phyloP scores from a whole-genome alignment of 2,797 vertebrate species.

The Muscicapa striata region DNA sequence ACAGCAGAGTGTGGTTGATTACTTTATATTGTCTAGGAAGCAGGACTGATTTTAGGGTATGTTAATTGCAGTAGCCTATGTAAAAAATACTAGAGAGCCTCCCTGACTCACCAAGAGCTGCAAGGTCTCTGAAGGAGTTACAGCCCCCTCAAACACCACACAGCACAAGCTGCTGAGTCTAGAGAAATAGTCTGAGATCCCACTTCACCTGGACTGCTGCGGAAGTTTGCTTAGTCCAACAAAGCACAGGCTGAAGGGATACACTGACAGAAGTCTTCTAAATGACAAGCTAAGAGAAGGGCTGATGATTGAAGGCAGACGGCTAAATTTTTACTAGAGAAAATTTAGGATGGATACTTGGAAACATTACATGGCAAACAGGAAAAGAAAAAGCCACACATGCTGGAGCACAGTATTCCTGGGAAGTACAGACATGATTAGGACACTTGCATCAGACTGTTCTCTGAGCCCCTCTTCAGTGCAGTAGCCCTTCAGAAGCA shows the following conservation, averaged over 20 bases:
- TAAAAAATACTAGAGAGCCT: not conserved
- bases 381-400: not conserved
- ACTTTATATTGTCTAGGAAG: not conserved
- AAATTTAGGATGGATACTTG: not conserved
- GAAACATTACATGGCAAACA: not conserved
- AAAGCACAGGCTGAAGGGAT: not conserved
- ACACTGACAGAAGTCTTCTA: not conserved
- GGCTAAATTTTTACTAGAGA: not conserved
- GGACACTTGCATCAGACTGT: not conserved
- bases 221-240: not conserved
- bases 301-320: not conserved
- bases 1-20: not conserved
- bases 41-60: not conserved
- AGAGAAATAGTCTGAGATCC: not conserved
- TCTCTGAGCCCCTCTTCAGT: not conserved
- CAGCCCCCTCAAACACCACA: not conserved
- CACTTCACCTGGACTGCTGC: not conserved
- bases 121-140: not conserved
- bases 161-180: rapidly evolving
- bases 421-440: not conserved
- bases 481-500: not conserved
- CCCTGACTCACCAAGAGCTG: not conserved
- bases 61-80: not conserved
- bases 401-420: not conserved
- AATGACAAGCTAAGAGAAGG: not conserved